phyloP scores from a whole-genome alignment of 2,113 vertebrate genomes.

The Indicator maculatus region DNA sequence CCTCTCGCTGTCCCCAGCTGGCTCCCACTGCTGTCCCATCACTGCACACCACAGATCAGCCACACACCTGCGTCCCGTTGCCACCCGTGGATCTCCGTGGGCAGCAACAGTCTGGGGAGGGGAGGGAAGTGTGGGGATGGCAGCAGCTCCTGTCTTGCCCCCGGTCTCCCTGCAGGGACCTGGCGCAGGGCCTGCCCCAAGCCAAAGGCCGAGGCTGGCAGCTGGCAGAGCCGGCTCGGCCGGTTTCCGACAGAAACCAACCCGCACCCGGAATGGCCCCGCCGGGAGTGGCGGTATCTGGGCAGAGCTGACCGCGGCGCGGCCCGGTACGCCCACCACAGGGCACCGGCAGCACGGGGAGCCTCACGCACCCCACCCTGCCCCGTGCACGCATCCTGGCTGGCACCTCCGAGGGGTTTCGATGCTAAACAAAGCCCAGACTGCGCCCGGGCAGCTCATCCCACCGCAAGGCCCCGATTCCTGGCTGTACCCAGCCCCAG shows the following conservation, averaged over 20 bases:
- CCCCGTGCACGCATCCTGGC: fast-evolving
- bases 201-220: constrained; percentile 25
- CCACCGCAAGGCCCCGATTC: neutral
- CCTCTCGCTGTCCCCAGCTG: neutral
- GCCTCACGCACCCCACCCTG: neutral
- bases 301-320: neutral
- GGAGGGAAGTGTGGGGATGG: fast-evolving
- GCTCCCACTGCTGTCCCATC: neutral
- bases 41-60: fast-evolving
- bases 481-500: fast-evolving
- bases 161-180: fast-evolving
- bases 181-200: neutral
- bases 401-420: neutral
- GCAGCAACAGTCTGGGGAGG: neutral
- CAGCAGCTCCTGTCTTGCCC: neutral
- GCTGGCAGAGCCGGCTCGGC: constrained; percentile 49
- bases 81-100: fast-evolving
- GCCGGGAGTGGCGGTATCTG: constrained; percentile 36
- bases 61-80: fast-evolving
- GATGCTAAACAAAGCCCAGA: neutral
- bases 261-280: neutral
- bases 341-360: fast-evolving
- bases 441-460: neutral
- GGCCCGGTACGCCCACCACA: fast-evolving
- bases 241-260: constrained; percentile 58